phyloP scores from a whole-genome alignment of 2,888 invertebrate genomes.

The Argynnis bischoffii region DNA sequence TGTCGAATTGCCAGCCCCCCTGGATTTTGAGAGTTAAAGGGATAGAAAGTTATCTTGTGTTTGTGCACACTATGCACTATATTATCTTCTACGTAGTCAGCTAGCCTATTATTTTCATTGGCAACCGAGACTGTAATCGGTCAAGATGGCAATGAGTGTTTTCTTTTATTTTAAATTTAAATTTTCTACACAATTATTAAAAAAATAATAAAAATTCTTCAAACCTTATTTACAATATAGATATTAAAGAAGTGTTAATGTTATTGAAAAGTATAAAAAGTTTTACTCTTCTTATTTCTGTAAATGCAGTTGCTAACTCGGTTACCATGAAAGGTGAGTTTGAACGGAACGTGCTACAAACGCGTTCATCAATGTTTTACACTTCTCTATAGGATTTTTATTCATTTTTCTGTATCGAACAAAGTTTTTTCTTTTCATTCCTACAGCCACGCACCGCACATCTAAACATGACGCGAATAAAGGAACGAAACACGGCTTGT shows the following conservation, averaged over 20 bases:
- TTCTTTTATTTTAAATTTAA: no score
- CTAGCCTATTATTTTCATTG: no score
- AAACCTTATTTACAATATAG: background rate
- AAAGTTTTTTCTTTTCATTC: conserved; percentile 34
- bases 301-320: conserved; percentile 34
- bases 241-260: conserved; percentile 4
- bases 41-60: no score
- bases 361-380: conserved; percentile 39
- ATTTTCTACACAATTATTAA: no score
- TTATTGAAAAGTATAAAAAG: conserved; percentile 10
- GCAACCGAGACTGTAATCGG: no score
- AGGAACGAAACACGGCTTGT: conserved; percentile 11
- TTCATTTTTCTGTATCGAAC: conserved; percentile 34
- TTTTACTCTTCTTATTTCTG: conserved; percentile 25
- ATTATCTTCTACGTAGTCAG: no score
- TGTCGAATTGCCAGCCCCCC: no score
- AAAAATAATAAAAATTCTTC: no score
- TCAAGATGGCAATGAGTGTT: no score
- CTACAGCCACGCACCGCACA: conserved; percentile 29
- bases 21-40: no score
- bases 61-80: no score
- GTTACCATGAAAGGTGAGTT: conserved; percentile 35
- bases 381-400: conserved; percentile 36
- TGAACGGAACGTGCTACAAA: conserved; percentile 38
- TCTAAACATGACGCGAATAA: conserved; percentile 22